These are phyloP conservation scores for Nesometra sesokonis DNA, from an alignment of 35 echinoderm and acorn worm genomes.

Conservation along the genomic window DNA sequence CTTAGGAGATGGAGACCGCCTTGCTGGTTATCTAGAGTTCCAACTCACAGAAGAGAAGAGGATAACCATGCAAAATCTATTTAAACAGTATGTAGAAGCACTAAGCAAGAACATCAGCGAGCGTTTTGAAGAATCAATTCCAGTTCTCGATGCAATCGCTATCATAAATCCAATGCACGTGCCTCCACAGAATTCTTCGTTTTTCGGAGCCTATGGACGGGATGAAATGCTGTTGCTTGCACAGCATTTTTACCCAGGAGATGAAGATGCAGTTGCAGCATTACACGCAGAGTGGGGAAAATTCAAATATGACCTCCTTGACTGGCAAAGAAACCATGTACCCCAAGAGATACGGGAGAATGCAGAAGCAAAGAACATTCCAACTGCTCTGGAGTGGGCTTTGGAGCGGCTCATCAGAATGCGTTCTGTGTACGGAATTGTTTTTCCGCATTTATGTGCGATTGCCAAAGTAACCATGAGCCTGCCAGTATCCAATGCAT, in stretches of 20 bases:
- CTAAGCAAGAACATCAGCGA: constrained; percentile 13
- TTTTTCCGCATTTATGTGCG: neutral
- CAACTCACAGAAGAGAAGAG: neutral
- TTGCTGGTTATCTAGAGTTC: neutral
- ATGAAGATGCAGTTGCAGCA: neutral
- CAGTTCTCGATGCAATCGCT: neutral
- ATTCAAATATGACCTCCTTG: constrained; percentile 19
- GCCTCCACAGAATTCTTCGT: neutral
- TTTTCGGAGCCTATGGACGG: neutral
- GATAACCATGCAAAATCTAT: neutral
- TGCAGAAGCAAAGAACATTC: neutral
- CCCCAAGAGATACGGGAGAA: neutral
- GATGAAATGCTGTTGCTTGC: neutral
- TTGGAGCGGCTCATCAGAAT: constrained; percentile 1
- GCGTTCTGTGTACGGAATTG: neutral
- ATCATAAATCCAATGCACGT: neutral
- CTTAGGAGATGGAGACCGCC: neutral
- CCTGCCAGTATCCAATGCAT: constrained; percentile 14
- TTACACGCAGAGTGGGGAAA: constrained; percentile 17
- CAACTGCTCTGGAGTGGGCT: constrained; percentile 6
- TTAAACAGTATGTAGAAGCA: constrained; percentile 13
- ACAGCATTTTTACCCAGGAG: neutral
- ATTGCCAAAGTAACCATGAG: neutral
- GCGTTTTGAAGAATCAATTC: constrained; percentile 10
- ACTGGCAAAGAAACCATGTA: neutral